Evolutionary conservation across 2,888 invertebrate genomes (phyloP), one percentile per base, ranked within the genome.

Genomic region (Drosophila sordidapex): DNA sequence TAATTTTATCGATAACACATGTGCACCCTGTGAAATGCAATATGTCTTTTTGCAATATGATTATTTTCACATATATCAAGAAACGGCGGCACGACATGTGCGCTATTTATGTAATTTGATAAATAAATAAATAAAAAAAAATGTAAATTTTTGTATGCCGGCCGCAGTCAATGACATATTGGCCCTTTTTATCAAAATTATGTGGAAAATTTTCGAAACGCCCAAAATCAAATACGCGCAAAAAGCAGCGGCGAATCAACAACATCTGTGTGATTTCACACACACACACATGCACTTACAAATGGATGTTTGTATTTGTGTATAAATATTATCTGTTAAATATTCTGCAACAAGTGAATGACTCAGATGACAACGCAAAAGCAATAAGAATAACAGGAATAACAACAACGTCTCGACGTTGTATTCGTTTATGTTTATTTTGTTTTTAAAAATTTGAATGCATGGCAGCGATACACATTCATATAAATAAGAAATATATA

Each of bases 261-360:
- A 75, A 70, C 64, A 63, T 70, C 62, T 81, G 71, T 51, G 66
- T 46, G 13, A 36, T 56, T 38, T 27, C 25, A 54, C 36, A 36
- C 18, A 54, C 64, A 70, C 64, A 70, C 40, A 72, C 27, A 49
- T 61, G 29, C 29, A 69, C 40, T 40, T 51, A 29, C 40, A 51
- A 31, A n/a, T 57, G 5, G 49, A 29, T 68, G 29, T 65, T 29
- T 27, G 15, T 52, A n/a, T 49, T 54, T 73, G 36, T 79, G 58
- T 70, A 63, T 67, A 70, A 74, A 74, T 74, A 83, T 82, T 86
- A 88, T 88, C 88, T 88, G 76, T 52, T 79, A 72, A 72, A 76
- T 67, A 77, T 84, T 87, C 83, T 89, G 87, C 89, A 87, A 84
- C 87, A 89, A 89, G 87, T 89, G 89, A 84, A 88, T 87, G 89